Base-by-base conservation (phyloP, 1,140 invertebrate species). In the Chionoecetes opilio region DNA sequence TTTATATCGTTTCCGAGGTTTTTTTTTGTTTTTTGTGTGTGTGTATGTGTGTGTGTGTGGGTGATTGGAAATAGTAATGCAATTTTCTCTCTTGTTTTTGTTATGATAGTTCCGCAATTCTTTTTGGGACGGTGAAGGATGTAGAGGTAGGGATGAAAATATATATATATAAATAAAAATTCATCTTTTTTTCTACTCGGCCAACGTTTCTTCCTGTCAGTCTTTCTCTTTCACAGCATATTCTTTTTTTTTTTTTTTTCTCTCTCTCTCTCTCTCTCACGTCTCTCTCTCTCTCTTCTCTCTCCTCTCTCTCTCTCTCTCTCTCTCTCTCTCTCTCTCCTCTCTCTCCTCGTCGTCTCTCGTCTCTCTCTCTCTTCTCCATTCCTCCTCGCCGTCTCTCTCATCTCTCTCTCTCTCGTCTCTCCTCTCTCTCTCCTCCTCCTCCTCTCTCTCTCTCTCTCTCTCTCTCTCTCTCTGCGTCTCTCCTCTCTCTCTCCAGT, bases 401-500 rank as follows among this genome's bases (percentile, higher is more conserved):
- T 91, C 35, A 29, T 37, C 31, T 37, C 26, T 87, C 82, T 41
- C 37, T 87, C 38, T 37, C 82, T 37, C 29, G 37, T 38, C 31
- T 5, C 11, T 35, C 29, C 35, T 21, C 3, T n/a, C 84, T 29
- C 8, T 84, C 91, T 32, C 38, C 8, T 8, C n/a, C 38, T 29
- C 37, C 82, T 37, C 29, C 82, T 63, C 41, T 29, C 26, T 86
- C 38, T 46, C 21, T 63, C 84, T 91, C 82, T 41, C 26, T 34
- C 41, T 63, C 14, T 88, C 84, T 86, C 32, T n/a, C 32, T 32
- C 11, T 38, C 93, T 34, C 63, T 37, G 14, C 37, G 37, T 82
- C 93, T 37, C 29, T 92, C 91, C n/a, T n/a, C 35, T 34, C 35
- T 34, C 82, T 53, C 37, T n/a, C 35, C 90, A 29, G 29, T 37